Conservation (phyloP, 2,797 vertebrate species). For the Leuciscus waleckii region DNA sequence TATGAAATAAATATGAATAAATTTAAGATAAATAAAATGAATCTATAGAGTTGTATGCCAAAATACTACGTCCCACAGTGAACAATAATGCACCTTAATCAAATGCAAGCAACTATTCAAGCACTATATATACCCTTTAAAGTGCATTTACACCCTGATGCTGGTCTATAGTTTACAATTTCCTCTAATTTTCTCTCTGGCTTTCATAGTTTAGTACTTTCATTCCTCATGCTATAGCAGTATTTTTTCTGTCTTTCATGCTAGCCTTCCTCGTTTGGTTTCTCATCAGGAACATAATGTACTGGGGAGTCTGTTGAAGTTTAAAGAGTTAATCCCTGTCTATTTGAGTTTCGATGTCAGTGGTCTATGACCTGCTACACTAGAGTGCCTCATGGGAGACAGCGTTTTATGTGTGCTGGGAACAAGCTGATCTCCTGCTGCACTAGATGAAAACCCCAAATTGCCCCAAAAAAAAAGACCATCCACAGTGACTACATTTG, state of each 20-base stretch:
- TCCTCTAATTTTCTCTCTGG: neutral
- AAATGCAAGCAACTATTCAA: constrained; percentile 2
- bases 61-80: constrained; percentile 12
- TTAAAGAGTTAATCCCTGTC: constrained; percentile 47
- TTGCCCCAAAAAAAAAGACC: constrained; percentile 10
- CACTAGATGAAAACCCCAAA: constrained; percentile 23
- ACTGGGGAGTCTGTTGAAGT: constrained; percentile 4
- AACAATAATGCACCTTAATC: constrained; percentile 2
- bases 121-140: neutral
- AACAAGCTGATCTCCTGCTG: constrained; percentile 41
- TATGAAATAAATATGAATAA: constrained; percentile 25
- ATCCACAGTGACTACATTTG: constrained; percentile 7
- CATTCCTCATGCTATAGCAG: neutral
- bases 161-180: neutral
- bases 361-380: constrained; percentile 14
- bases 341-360: constrained; percentile 37
- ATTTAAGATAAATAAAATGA: neutral
- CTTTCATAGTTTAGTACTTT: neutral
- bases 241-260: constrained; percentile 1
- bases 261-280: constrained; percentile 32
- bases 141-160: neutral
- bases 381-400: constrained; percentile 22
- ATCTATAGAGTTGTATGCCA: neutral
- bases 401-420: constrained; percentile 25
- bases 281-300: constrained; percentile 36